These are phyloP conservation scores for Agonopterix subpropinquella DNA, from an alignment of 2,888 invertebrate genomes.

Conservation along the genomic window DNA sequence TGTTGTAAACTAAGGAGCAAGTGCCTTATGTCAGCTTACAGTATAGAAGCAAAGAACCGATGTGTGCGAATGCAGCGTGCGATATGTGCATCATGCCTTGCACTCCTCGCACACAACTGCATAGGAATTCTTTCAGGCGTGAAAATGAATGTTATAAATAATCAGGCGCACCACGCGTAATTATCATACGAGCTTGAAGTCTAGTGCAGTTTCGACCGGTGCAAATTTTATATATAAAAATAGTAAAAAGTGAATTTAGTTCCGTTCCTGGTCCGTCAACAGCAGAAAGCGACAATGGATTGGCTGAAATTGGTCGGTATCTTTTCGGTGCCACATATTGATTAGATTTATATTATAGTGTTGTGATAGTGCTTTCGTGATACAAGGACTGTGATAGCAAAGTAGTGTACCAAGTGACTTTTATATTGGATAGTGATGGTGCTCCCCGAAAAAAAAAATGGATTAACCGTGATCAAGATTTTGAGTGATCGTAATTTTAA, in stretches of 20 bases:
- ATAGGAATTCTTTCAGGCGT: constrained; percentile 60
- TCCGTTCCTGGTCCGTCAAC: constrained; percentile 24
- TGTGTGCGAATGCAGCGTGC: constrained; percentile 14
- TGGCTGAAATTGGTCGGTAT: constrained; percentile 75
- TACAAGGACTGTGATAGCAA: constrained; percentile 24
- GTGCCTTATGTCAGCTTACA: no score
- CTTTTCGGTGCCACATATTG: constrained; percentile 16
- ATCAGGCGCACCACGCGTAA: constrained; percentile 50
- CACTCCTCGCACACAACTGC: constrained; percentile 20
- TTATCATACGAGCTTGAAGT: constrained; percentile 68
- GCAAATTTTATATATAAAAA: constrained; percentile 23
- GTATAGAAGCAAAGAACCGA: neutral
- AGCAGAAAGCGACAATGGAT: constrained; percentile 60
- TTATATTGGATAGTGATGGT: neutral
- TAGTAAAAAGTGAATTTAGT: constrained; percentile 22
- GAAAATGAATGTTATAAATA: constrained; percentile 76
- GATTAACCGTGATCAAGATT: no score
- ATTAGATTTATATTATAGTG: constrained; percentile 24
- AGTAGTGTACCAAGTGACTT: no score
- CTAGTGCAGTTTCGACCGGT: constrained; percentile 53
- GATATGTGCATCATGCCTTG: constrained; percentile 17
- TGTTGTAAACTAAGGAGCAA: no score
- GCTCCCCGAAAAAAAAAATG: neutral
- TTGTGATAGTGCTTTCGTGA: constrained; percentile 19
- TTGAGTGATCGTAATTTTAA: no score